A percentile compares a stretch with the other conserved stretches of the same genome.
Evolutionary conservation across 2,113 vertebrate species (phyloP).

Genomic region (Erythrocebus patas): DNA sequence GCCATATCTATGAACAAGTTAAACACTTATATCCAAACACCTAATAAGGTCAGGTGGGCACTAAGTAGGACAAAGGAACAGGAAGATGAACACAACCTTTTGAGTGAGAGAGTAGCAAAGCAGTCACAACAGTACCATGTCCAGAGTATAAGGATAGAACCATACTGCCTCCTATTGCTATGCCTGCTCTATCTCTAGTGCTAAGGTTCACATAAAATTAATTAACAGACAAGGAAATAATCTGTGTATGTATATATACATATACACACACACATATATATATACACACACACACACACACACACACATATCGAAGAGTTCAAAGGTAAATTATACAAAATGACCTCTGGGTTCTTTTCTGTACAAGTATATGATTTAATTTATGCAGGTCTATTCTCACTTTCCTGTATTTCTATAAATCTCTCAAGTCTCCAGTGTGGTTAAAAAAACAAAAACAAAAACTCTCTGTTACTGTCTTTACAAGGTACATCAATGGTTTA

Average conservation of each 20-base stretch:
- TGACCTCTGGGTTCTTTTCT: not conserved
- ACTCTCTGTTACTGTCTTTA: not conserved
- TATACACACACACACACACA: too few relatives aligned
- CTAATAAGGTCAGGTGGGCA: not conserved
- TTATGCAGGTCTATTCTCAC: not conserved
- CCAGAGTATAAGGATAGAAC: not conserved
- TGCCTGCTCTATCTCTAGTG: not conserved
- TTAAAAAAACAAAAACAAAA: not conserved
- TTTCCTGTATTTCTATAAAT: not conserved
- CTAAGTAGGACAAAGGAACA: not conserved
- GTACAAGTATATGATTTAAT: not conserved
- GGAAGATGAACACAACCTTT: not conserved
- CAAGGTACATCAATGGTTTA: not conserved
- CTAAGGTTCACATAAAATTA: not conserved
- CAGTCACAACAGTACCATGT: not conserved
- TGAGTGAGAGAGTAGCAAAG: not conserved
- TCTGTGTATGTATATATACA: not conserved
- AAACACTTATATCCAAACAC: not conserved
- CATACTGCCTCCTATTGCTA: not conserved
- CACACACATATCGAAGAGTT: not conserved
- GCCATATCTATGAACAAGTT: not conserved
- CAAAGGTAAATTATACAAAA: not conserved
- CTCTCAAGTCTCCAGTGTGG: not conserved
- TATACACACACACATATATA: too few relatives aligned
- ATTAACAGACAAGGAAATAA: not conserved